A percentile compares a stretch with the other conserved stretches of the same genome.
phyloP scores from a whole-genome alignment of 1,140 invertebrate genomes.

The Panagrolaimus sp. region DNA sequence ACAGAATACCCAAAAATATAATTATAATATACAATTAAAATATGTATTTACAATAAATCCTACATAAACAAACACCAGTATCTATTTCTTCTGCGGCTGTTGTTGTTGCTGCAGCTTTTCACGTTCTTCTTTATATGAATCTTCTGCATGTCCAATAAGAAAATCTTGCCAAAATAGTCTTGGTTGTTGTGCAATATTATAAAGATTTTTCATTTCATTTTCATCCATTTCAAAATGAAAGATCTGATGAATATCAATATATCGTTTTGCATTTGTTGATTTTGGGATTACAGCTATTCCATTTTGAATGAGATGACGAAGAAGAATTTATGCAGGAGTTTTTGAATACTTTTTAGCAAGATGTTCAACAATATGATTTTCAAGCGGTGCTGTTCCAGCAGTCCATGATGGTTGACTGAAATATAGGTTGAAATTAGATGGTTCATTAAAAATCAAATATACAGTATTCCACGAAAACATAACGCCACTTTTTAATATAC shows the following conservation, averaged over 20 bases:
- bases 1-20: too few relatives aligned
- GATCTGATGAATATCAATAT: slow-evolving; percentile 51
- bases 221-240: slow-evolving; percentile 27
- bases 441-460: too few relatives aligned
- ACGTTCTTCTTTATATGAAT: slow-evolving; percentile 29
- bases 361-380: slow-evolving; percentile 63
- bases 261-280: slow-evolving; percentile 52
- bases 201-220: slow-evolving; percentile 26
- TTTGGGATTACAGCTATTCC: slow-evolving; percentile 59
- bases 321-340: slow-evolving; percentile 65
- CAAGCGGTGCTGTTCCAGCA: slow-evolving; percentile 53
- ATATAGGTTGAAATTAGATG: background rate
- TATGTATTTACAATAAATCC: too few relatives aligned
- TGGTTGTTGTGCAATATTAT: slow-evolving; percentile 17
- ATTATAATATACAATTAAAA: too few relatives aligned
- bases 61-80: too few relatives aligned
- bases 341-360: slow-evolving; percentile 64
- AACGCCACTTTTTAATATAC: too few relatives aligned
- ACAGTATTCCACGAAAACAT: too few relatives aligned
- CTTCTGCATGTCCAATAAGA: slow-evolving; percentile 33
- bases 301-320: slow-evolving; percentile 23
- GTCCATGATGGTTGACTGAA: slow-evolving; percentile 26
- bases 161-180: slow-evolving; percentile 35
- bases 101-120: background rate
- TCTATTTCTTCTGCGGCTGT: too few relatives aligned